Base-by-base conservation (phyloP, 2,113 vertebrate species). In the Dipodomys spectabilis region DNA sequence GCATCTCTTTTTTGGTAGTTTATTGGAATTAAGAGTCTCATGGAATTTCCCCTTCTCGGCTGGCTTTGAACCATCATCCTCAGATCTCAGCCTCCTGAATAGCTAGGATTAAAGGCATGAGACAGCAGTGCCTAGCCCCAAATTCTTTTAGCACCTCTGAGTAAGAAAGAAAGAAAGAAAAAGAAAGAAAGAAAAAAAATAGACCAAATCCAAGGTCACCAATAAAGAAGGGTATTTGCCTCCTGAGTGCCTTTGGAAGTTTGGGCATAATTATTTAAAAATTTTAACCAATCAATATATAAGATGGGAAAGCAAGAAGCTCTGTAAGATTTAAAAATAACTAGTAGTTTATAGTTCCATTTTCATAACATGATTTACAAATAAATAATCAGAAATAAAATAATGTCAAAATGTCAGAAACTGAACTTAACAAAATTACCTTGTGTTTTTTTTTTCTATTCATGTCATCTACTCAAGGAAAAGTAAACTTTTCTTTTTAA, bases 281-380 rank as follows among this genome's bases (percentile, higher is more conserved):
- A 65, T 13, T 74, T 0, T 64, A 86, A 87, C 11, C 75, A 91
- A 44, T 4, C 10, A 74, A 57, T 23, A 83, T 67, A 39, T 9
- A 83, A 74, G 18, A 69, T 35, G 7, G 1, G 19, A 2, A 72
- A 6, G 7, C 62, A 77, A 80, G 10, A 6, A 53, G 1, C 44
- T 82, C 44, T 86, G 15, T 11, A 62, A 68, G 64, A 87, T 39
- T 90, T 32, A 44, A 2, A 79, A 28, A 80, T 68, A 12, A 77
- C 73, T 45, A 79, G 4, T 86, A n/a, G 86, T 45, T 71, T 91
- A 71, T 57, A 80, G 89, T 95, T 94, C 4, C 5, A 30, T 77
- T 88, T 95, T 72, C 8, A 39, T 75, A 75, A 30, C 10, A 92
- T 60, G 9, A 23, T 80, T 13, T 8, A 87, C 15, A 84, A 77